These are phyloP conservation scores for Exocentrus adspersus DNA, from an alignment of 2,888 invertebrate species.

Conservation along the genomic window DNA sequence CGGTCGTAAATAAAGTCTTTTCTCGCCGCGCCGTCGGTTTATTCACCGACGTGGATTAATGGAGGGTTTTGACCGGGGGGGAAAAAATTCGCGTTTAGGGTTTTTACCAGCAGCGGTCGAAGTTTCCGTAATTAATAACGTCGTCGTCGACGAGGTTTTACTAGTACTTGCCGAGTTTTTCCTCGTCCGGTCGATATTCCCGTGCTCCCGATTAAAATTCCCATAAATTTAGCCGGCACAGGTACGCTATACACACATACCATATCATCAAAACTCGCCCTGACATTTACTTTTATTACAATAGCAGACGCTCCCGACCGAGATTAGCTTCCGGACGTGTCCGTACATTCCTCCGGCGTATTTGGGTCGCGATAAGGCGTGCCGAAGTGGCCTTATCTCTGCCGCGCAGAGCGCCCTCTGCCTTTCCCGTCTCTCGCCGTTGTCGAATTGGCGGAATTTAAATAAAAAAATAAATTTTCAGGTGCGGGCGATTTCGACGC, in stretches of 20 bases:
- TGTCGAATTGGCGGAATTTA: conserved; percentile 53
- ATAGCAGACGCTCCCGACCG: conserved; percentile 15
- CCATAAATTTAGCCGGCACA: not conserved
- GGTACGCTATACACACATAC: not conserved
- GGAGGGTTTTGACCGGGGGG: conserved; percentile 8
- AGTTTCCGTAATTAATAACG: conserved; percentile 32
- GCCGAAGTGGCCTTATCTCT: conserved; percentile 49
- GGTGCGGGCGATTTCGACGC: too few relatives aligned
- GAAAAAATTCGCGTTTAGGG: conserved; percentile 33
- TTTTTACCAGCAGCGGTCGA: conserved; percentile 29
- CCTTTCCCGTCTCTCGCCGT: conserved; percentile 47
- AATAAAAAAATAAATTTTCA: conserved; percentile 33
- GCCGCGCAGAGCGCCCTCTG: conserved; percentile 44
- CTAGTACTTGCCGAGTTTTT: too few relatives aligned
- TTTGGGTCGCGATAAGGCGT: conserved; percentile 53
- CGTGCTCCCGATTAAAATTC: too few relatives aligned
- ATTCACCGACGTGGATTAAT: conserved; percentile 9
- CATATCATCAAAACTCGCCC: not conserved
- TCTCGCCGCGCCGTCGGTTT: conserved; percentile 6
- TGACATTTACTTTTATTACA: conserved; percentile 26
- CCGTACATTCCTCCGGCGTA: conserved; percentile 48
- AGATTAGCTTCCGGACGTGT: conserved; percentile 43
- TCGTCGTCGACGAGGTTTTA: conserved; percentile 16
- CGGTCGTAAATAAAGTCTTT: conserved; percentile 20
- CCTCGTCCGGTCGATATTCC: too few relatives aligned